Percentiles rank a stretch among this genome's conserved stretches.
These are phyloP conservation scores for Acestrorhynchus altus DNA, from an alignment of 2,797 vertebrate species.

Conservation along the genomic window DNA sequence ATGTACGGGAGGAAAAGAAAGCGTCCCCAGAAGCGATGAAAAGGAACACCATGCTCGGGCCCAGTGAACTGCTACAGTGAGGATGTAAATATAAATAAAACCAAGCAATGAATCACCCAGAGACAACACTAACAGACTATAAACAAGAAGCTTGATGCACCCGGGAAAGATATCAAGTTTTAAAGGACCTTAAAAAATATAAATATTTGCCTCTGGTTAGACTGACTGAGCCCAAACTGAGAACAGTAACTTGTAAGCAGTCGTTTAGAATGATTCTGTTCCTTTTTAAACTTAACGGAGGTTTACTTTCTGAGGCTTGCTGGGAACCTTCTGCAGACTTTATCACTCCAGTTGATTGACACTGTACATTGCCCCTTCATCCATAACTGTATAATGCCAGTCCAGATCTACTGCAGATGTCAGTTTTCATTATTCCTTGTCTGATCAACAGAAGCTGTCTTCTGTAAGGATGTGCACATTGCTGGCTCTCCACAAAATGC, in stretches of 20 bases:
- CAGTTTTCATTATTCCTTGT: no score
- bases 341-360: not conserved
- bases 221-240: slow-evolving; percentile 14
- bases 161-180: slow-evolving; percentile 67
- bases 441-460: no score
- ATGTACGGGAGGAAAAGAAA: slow-evolving; percentile 47
- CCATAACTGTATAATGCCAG: not conserved
- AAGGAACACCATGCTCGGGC: slow-evolving; percentile 60
- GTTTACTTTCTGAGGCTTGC: not conserved
- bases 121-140: slow-evolving; percentile 68
- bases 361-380: no score
- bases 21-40: slow-evolving; percentile 2
- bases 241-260: slow-evolving; percentile 33
- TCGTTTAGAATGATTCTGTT: not conserved
- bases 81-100: slow-evolving; percentile 71
- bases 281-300: not conserved
- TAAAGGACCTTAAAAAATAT: slow-evolving; percentile 68
- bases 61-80: slow-evolving; percentile 50
- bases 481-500: no score
- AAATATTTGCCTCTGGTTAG: slow-evolving; percentile 71
- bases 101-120: slow-evolving; percentile 71
- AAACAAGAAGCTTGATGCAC: slow-evolving; percentile 70
- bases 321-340: not conserved
- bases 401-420: not conserved
- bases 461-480: no score